Percentiles rank a stretch among this genome's conserved stretches.
phyloP scores from a whole-genome alignment of 2,888 invertebrate species.

The Apamea monoglypha region DNA sequence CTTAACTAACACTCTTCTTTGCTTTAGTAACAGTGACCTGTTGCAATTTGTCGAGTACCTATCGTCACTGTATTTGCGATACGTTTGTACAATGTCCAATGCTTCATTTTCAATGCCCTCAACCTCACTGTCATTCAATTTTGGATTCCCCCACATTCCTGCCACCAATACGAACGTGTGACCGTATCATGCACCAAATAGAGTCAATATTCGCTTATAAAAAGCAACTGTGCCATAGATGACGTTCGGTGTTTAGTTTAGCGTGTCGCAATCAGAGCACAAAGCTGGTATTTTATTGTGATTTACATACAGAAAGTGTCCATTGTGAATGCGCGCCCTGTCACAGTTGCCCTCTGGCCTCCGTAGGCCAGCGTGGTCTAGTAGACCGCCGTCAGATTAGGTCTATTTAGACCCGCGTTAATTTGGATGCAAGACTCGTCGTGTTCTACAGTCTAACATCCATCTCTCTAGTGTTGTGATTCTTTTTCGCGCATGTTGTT shows the following conservation, averaged over 20 bases:
- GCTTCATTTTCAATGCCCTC: conserved; percentile 23
- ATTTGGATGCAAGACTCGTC: conserved; percentile 29
- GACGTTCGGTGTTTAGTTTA: conserved; percentile 84
- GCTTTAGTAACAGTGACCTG: neutral
- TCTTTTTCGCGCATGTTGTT: conserved; percentile 29
- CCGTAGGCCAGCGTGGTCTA: conserved; percentile 79
- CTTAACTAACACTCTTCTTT: neutral
- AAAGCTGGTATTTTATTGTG: conserved; percentile 89
- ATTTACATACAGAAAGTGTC: conserved; percentile 87
- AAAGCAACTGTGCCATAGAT: conserved; percentile 76
- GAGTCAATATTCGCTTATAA: conserved; percentile 72
- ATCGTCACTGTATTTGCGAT: neutral
- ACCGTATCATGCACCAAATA: conserved; percentile 61
- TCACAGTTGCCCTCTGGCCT: conserved; percentile 87
- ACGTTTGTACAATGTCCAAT: neutral
- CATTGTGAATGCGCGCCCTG: conserved; percentile 85
- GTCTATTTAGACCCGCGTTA: conserved; percentile 32
- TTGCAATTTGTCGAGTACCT: neutral
- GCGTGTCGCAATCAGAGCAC: conserved; percentile 88
- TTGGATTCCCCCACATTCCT: conserved; percentile 23
- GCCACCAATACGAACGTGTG: conserved; percentile 21
- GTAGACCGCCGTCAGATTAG: conserved; percentile 68
- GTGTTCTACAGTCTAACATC: conserved; percentile 63
- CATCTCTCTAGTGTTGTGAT: conserved; percentile 54
- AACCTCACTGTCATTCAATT: conserved; percentile 17